Base-by-base conservation (phyloP, 2,888 invertebrate genomes). In the Stenurella melanura region DNA sequence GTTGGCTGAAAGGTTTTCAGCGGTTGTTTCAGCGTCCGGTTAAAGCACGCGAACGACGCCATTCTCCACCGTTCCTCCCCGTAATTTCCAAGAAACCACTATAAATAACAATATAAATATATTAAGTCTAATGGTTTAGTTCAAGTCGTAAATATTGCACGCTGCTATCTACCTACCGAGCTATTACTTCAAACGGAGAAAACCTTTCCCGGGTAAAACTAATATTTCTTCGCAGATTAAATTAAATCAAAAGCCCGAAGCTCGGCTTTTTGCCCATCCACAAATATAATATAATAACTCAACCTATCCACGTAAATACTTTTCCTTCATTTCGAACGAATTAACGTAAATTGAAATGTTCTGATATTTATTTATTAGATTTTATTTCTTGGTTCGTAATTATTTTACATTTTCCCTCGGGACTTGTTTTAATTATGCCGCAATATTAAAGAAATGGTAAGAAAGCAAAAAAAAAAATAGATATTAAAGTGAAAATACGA, bases 281-380 rank as follows among this genome's bases (percentile, higher is more conserved):
- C 85, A 85, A 87, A 87, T 87, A 87, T 87, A 87, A 87, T 87
- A 88, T 87, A 87, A 87, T 86, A 87, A 87, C 86, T 86, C 81
- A 66, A 84, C 85, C 86, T 85, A 85, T 83, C 86, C 85, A 84
- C 87, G 85, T 86, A 87, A 87, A 87, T 87, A 88, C 87, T 88
- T 88, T 87, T 89, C 88, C 89, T 87, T 87, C 88, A 86, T 89
- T 87, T 87, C 86, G 85, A 79, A 85, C 85, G 89, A 88, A 89
- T 89, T 89, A 89, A 88, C 88, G 86, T 88, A 89, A 89, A 90
- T 89, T 89, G 89, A 89, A 89, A 88, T 86, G 88, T 88, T 88
- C 86, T 87, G 86, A 87, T 86, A 88, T 88, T 88, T 88, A 88
- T 87, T 88, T 87, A 87, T 87, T 87, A 86, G 85, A 86, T 87